phyloP scores from a whole-genome alignment of 2,797 vertebrate species.

The Merluccius polli region DNA sequence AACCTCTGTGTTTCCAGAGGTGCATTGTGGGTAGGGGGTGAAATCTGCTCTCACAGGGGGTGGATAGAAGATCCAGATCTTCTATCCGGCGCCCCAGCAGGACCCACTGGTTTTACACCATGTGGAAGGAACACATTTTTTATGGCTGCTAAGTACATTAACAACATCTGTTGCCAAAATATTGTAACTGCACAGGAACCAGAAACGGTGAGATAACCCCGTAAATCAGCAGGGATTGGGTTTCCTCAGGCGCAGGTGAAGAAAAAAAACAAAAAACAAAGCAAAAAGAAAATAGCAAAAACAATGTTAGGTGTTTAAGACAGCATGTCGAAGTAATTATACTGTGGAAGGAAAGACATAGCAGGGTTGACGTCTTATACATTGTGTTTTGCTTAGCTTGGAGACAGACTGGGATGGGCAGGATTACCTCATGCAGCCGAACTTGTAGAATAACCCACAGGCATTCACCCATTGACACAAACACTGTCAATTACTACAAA shows the following conservation, averaged over 20 bases:
- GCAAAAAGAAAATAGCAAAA: neutral
- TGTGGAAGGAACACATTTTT: neutral
- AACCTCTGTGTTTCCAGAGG: conserved; percentile 29
- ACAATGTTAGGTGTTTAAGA: conserved; percentile 6
- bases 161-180: neutral
- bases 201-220: neutral
- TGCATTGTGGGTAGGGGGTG: conserved; percentile 37
- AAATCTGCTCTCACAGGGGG: conserved; percentile 50
- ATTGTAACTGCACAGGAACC: conserved; percentile 9
- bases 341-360: conserved; percentile 26
- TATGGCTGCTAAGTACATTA: neutral
- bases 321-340: conserved; percentile 14
- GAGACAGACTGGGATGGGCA: conserved; percentile 51
- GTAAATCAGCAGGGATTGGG: neutral
- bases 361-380: conserved; percentile 34
- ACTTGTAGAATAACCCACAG: conserved; percentile 33
- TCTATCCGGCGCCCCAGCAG: conserved; percentile 24
- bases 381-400: conserved; percentile 32
- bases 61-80: conserved; percentile 47
- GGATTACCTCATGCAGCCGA: conserved; percentile 63
- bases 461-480: conserved; percentile 32
- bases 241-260: neutral
- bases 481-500: neutral
- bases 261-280: neutral
- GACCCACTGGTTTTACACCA: neutral